Percentiles rank a stretch among this genome's conserved stretches.
These are phyloP conservation scores for Lophius piscatorius DNA, from an alignment of 2,113 vertebrate species.

Conservation along the genomic window DNA sequence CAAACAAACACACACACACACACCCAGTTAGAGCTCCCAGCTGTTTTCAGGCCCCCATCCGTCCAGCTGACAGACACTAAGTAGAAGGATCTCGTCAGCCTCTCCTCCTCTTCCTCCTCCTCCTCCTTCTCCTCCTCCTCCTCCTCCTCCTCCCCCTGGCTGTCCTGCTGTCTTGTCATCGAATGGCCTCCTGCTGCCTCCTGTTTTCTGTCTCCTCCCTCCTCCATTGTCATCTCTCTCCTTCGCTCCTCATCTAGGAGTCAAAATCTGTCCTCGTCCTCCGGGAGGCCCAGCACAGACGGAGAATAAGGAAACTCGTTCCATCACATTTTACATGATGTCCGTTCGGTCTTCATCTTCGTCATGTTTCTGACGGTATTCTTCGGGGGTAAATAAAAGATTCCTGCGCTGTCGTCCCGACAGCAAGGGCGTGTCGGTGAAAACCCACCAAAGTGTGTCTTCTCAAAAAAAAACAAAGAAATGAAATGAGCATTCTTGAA, in stretches of 20 bases:
- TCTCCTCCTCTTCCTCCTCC: conserved; percentile 35
- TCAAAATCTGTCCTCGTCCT: too few relatives aligned
- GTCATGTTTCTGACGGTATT: too few relatives aligned
- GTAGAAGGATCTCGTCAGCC: conserved; percentile 65
- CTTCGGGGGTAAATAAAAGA: too few relatives aligned
- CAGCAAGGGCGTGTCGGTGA: too few relatives aligned
- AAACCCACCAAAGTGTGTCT: too few relatives aligned
- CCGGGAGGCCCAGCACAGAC: too few relatives aligned
- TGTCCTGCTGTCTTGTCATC: conserved; percentile 9
- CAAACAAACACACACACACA: conserved; percentile 1
- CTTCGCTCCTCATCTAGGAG: neutral
- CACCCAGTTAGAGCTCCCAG: conserved; percentile 52
- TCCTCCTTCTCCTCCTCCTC: conserved; percentile 16
- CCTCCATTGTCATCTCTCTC: neutral
- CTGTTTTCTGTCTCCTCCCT: conserved; percentile 9
- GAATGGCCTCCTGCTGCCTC: neutral
- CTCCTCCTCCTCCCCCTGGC: neutral
- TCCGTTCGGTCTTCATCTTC: too few relatives aligned
- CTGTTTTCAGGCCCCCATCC: conserved; percentile 61
- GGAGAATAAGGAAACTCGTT: too few relatives aligned
- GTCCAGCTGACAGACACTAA: conserved; percentile 69
- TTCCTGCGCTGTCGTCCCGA: too few relatives aligned
- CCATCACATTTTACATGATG: too few relatives aligned
- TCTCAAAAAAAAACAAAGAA: too few relatives aligned
- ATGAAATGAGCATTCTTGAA: too few relatives aligned